Conservation (phyloP, 1,140 invertebrate species). For the Calliopsis andreniformis region DNA sequence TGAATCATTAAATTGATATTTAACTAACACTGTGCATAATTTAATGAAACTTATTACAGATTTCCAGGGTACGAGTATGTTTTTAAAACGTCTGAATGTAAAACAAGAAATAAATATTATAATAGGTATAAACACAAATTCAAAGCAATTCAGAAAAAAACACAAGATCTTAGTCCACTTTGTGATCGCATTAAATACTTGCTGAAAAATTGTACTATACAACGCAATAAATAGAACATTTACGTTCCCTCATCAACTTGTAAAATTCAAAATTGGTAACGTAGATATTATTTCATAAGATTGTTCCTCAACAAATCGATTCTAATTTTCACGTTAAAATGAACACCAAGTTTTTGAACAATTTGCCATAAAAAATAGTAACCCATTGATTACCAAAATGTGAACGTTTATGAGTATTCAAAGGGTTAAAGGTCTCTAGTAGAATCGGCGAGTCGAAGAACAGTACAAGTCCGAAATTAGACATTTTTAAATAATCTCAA, state of each 20-base stretch:
- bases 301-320: background rate
- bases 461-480: too few relatives aligned
- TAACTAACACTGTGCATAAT: too few relatives aligned
- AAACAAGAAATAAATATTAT: too few relatives aligned
- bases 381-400: background rate
- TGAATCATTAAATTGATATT: too few relatives aligned
- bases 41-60: too few relatives aligned
- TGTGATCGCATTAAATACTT: conserved; percentile 3
- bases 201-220: background rate
- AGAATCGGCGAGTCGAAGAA: too few relatives aligned
- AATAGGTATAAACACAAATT: too few relatives aligned
- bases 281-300: background rate
- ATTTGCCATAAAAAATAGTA: background rate
- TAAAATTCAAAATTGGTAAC: background rate
- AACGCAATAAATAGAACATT: conserved; percentile 10
- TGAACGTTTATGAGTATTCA: too few relatives aligned
- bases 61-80: too few relatives aligned
- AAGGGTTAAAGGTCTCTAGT: too few relatives aligned
- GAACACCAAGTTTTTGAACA: background rate
- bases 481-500: too few relatives aligned
- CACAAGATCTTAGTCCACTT: background rate
- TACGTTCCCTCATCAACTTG: background rate
- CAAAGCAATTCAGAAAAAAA: background rate
- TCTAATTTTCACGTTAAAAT: background rate
- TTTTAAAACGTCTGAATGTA: too few relatives aligned